Base-by-base conservation (phyloP, 2,113 vertebrate species). In the Dendropsophus ebraccatus region DNA sequence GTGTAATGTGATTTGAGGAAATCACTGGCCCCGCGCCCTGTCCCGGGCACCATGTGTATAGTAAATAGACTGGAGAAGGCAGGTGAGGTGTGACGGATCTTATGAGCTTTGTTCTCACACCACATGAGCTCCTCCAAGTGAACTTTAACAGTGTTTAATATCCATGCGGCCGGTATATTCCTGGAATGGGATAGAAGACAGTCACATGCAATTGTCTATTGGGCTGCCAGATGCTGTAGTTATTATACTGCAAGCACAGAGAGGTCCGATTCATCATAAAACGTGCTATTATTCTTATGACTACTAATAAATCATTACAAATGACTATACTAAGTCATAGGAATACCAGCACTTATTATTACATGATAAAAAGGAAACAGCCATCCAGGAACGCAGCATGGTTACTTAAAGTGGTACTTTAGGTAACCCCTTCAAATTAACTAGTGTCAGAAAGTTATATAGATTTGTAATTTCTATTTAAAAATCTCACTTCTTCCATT, bases 1-100 rank as follows among this genome's bases (percentile, higher is more conserved):
- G 0, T 0, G 54, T 88, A 90, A 89, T 87, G 87, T 69, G 86
- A 88, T 77, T 77, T 54, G 16, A 32, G 47, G 28, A 77, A 77
- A 77, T 32, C 74, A 54, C 28, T 77, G 37, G 86, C 74, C 25
- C 28, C 5, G 4, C n/a, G 47, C 49, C 73, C 25, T 54, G 89
- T 83, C 21, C 28, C 74, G 17, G 73, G 74, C n/a, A 76, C 23
- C 17, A 52, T 54, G 47, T 21, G 25, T 54, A 23, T 77, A 77
- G 74, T 52, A 54, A 77, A 54, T 52, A 77, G 47, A 54, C 74
- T 77, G 30, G 49, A 2, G 70, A 47, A 41, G n/a, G 21, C 37
- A 74, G 73, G 45, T 50, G 47, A 77, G 50, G 49, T 32, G 10
- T 54, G 74, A 54, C 25, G 0, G 17, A 32, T 54, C 74, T 21